Conservation (phyloP, 92 coral and sea anemone species). For the Muricea muricata region DNA sequence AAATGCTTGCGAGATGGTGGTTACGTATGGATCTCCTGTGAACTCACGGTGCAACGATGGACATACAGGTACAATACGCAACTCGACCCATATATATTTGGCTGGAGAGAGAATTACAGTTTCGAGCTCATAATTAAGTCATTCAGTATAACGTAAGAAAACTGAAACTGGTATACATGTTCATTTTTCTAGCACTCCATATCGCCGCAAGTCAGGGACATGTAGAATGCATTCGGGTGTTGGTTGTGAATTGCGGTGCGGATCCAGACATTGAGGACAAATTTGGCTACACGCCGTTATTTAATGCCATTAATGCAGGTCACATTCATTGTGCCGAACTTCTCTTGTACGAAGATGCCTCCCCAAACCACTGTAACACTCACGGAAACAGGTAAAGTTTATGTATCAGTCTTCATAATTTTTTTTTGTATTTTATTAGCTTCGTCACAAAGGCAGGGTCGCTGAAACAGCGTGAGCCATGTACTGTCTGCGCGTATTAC, state of each 20-base stretch:
- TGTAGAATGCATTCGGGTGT: slow-evolving; percentile 27
- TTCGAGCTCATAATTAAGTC: not conserved
- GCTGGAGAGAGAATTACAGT: not conserved
- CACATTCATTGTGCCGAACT: slow-evolving; percentile 33
- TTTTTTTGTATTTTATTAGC: no score
- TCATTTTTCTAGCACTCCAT: slow-evolving; percentile 27
- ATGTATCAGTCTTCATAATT: no score
- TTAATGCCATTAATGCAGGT: not conserved
- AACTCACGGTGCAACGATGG: slow-evolving; percentile 24
- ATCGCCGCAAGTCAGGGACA: slow-evolving; percentile 31
- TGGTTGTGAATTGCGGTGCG: slow-evolving; percentile 11
- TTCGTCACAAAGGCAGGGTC: no score
- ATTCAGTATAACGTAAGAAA: no score
- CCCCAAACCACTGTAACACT: slow-evolving; percentile 2
- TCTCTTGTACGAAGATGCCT: slow-evolving; percentile 9
- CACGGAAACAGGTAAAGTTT: slow-evolving; percentile 3
- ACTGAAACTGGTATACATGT: not conserved
- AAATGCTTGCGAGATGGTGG: not conserved
- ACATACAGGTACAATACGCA: slow-evolving; percentile 21
- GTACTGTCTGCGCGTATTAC: no score
- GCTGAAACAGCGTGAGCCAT: no score
- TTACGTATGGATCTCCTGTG: slow-evolving; percentile 31
- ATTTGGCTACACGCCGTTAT: slow-evolving; percentile 23
- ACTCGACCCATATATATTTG: not conserved
- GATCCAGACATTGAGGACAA: slow-evolving; percentile 8